Evolutionary conservation across 2,888 invertebrate genomes (phyloP).

Genomic region (Cremastinae sp.): DNA sequence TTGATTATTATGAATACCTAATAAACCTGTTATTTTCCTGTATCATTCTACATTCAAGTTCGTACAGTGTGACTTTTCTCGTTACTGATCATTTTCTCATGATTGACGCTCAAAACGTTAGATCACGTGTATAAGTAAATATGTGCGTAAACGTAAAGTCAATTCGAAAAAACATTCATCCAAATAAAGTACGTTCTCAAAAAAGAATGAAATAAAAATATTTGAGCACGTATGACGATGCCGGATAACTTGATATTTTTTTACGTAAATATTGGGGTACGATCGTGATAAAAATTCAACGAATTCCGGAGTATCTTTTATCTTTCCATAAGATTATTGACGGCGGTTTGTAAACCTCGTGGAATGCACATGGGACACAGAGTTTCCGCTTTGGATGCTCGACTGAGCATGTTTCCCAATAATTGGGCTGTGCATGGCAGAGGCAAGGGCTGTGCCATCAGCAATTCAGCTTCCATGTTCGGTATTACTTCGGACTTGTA

Average conservation of each 20-base stretch:
- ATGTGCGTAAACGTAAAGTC: slow-evolving; percentile 46
- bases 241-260: slow-evolving; percentile 27
- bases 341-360: slow-evolving; percentile 70
- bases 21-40: no score
- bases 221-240: slow-evolving; percentile 19
- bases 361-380: slow-evolving; percentile 77
- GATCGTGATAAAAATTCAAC: slow-evolving; percentile 45
- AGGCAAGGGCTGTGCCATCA: slow-evolving; percentile 72
- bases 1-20: no score
- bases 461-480: slow-evolving; percentile 76
- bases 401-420: slow-evolving; percentile 71
- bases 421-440: slow-evolving; percentile 77
- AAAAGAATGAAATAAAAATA: neutral
- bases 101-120: slow-evolving; percentile 17
- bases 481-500: slow-evolving; percentile 75
- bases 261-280: slow-evolving; percentile 44
- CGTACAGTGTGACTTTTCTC: neutral
- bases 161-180: slow-evolving; percentile 29
- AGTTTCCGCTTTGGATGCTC: slow-evolving; percentile 74
- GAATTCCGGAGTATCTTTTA: slow-evolving; percentile 38
- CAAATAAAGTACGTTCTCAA: slow-evolving; percentile 18
- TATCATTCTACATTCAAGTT: no score
- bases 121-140: slow-evolving; percentile 47
- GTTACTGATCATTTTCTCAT: slow-evolving; percentile 17
- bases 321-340: slow-evolving; percentile 66